Base-by-base conservation (phyloP, 2,888 invertebrate species). In the Eustalomyia histrio region DNA sequence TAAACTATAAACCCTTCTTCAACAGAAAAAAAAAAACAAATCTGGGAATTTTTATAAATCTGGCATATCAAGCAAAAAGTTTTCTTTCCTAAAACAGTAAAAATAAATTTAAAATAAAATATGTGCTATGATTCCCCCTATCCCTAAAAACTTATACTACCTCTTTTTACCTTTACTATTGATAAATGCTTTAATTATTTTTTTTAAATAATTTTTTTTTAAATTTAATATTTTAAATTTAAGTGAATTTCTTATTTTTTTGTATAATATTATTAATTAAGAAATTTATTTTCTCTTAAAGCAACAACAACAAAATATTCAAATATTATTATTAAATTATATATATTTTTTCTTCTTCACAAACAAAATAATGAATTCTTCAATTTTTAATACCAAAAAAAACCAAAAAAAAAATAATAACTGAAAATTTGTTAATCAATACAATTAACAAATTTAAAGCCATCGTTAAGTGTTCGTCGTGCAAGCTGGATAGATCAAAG, bases 401-500 rank as follows among this genome's bases (percentile, higher is more conserved):
- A 63, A 73, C n/a, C n/a, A n/a, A n/a, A n/a, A n/a, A n/a, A n/a
- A n/a, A n/a, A n/a, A n/a, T n/a, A n/a, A n/a, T n/a, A n/a, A 29
- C 29, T 29, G 7, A 74, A 79, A 79, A 81, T 82, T 73, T 83
- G 76, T 83, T 74, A 63, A 83, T 55, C 65, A 35, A 74, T 79
- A 60, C 68, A 83, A 81, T 83, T 76, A 83, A 84, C 83, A 84
- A 84, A 85, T 85, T 85, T 86, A 89, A 90, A 90, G 90, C 90
- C 90, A 88, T 89, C 90, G 86, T 87, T 89, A 87, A 90, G 89
- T 89, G 90, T 89, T 89, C 90, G 90, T 89, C 90, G 90, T 88
- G 87, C 89, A 88, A 90, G 90, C 90, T 90, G 90, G 90, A 90
- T 90, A 90, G 90, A 90, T 88, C 90, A 90, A 90, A 90, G 90